Base-by-base conservation (phyloP, 2,888 invertebrate genomes). In the Meloe dianella region DNA sequence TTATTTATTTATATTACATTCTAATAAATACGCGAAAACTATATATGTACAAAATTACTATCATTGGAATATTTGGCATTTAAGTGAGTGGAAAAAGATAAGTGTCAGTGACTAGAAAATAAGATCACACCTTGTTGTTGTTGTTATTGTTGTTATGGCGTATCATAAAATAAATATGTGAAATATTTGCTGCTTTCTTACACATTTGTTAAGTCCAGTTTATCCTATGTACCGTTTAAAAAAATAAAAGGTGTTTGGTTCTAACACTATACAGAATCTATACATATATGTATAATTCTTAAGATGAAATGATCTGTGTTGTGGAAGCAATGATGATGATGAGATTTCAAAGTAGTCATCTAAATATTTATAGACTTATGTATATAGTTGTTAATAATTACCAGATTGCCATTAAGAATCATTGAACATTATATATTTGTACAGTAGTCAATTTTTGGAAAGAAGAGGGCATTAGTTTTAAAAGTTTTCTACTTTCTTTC, bases 11-110 rank as follows among this genome's bases (percentile, higher is more conserved):
- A n/a, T 57, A 54, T 32, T 29, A 54, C 54, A 54, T 56, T 62
- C 62, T 56, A 62, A 56, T 56, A 62, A 62, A 62, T 62, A 57
- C 29, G 57, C 62, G 17, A 17, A 47, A 38, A 38, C 58, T 27
- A 4, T 27, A 54, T 51, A 10, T 51, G 22, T 3, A 22, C 4
- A 22, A 9, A 2, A 10, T n/a, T 20, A 20, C 41, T 20, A 47
- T 47, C 41, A 47, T 54, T 54, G 27, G 54, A 54, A 54, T 54
- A 54, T 54, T 54, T 54, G 14, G 54, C 27, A 54, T 54, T 54
- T n/a, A 54, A 54, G 54, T 27, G 54, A 54, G 54, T 54, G 54
- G 24, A 27, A 12, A 54, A 22, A 24, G 51, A 51, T 51, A 51
- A 54, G 54, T 27, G n/a, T 14, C 7, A 54, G 27, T 54, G 27